Conservation (phyloP, 2,113 vertebrate species). For the Macaca mulatta region DNA sequence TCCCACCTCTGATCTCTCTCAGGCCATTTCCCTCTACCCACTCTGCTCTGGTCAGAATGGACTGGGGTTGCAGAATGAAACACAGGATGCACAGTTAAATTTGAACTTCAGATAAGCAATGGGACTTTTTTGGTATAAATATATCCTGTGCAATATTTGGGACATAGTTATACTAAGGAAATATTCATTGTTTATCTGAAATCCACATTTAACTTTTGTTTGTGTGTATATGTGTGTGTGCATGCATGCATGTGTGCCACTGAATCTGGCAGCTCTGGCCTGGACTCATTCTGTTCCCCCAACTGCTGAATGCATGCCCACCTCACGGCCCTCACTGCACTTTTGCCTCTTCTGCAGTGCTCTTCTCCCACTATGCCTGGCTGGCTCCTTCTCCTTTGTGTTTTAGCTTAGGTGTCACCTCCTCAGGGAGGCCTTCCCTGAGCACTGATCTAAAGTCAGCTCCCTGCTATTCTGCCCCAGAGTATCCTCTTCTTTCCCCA, state of each 20-base stretch:
- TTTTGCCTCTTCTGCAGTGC: not conserved
- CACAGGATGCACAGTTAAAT: not conserved
- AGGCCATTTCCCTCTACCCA: not conserved
- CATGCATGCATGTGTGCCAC: too few relatives aligned
- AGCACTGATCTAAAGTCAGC: not conserved
- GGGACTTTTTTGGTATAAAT: not conserved
- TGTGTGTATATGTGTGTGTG: too few relatives aligned
- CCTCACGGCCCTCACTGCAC: not conserved
- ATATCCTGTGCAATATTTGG: not conserved
- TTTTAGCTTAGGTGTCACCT: not conserved
- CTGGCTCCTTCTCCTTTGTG: not conserved
- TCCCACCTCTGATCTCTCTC: not conserved
- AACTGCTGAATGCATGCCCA: not conserved
- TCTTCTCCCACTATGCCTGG: not conserved
- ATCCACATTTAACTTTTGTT: not conserved
- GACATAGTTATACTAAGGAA: not conserved
- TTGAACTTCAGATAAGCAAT: not conserved
- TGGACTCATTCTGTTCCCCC: not conserved
- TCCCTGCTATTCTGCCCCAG: not conserved
- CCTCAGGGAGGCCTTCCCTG: not conserved
- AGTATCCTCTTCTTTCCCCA: not conserved
- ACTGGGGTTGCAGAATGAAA: not conserved
- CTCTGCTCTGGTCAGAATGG: not conserved
- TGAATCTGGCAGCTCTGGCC: not conserved
- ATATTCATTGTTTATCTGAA: not conserved